Evolutionary conservation across 2,113 vertebrate species (phyloP).

Genomic region (Taurulus bubalis): DNA sequence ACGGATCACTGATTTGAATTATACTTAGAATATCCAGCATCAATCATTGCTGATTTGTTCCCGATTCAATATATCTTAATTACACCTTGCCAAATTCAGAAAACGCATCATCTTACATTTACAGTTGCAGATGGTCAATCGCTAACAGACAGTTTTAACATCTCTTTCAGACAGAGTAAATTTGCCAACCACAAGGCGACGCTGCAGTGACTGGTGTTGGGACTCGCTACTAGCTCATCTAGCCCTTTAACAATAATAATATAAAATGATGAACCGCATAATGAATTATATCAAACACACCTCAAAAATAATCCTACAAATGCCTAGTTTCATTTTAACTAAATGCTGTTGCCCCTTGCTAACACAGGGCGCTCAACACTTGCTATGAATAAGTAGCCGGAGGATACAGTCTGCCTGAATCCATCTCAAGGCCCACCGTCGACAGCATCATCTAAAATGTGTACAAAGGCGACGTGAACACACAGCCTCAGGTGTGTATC

Average conservation of each 20-base stretch:
- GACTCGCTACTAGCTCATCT: background rate
- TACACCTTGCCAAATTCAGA: background rate
- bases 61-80: conserved; percentile 22
- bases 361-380: background rate
- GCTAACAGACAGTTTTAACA: background rate
- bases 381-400: background rate
- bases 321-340: conserved; percentile 4
- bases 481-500: background rate
- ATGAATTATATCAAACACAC: background rate
- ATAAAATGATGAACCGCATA: background rate
- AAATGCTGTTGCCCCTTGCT: background rate
- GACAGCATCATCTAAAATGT: background rate
- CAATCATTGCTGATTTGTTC: background rate
- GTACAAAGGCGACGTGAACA: background rate
- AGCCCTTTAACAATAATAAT: background rate
- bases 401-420: background rate
- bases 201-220: background rate
- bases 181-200: background rate
- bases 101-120: background rate
- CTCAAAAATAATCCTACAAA: background rate
- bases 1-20: background rate
- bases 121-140: conserved; percentile 11
- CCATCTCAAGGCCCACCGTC: conserved; percentile 8
- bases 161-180: background rate
- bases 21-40: background rate